Evolutionary conservation across 2,888 invertebrate species (phyloP).

Genomic region (Odontocolon sp.): DNA sequence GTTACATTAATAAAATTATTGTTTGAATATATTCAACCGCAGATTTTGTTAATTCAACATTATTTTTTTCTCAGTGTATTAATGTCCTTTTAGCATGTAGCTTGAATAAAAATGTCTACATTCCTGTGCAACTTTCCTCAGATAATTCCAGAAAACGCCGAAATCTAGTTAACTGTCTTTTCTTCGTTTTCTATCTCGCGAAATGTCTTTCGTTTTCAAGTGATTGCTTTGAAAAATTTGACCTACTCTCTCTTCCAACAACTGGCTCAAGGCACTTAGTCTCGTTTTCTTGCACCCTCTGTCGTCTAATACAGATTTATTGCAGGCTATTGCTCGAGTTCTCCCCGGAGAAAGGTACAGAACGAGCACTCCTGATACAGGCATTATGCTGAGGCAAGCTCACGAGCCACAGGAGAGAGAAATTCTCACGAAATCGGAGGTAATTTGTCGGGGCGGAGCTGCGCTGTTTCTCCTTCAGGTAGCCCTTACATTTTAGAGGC

Average conservation of each 20-base stretch:
- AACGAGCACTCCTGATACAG: slow-evolving; percentile 71
- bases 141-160: neutral
- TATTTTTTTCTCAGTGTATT: no score
- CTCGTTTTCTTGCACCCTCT: slow-evolving; percentile 42
- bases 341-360: slow-evolving; percentile 59
- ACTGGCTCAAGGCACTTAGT: slow-evolving; percentile 62
- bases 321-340: slow-evolving; percentile 69
- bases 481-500: slow-evolving; percentile 57
- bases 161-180: neutral
- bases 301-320: slow-evolving; percentile 78
- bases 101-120: neutral
- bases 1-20: no score
- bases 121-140: neutral
- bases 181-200: neutral
- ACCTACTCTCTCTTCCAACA: neutral
- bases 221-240: slow-evolving; percentile 41
- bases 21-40: no score
- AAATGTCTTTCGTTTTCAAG: neutral
- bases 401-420: slow-evolving; percentile 4
- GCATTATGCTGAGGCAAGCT: slow-evolving; percentile 74
- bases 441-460: slow-evolving; percentile 72
- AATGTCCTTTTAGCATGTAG: no score
- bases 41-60: no score
- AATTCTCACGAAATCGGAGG: slow-evolving; percentile 75
- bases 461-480: slow-evolving; percentile 44